Percentiles rank a stretch among this genome's conserved stretches.
Evolutionary conservation across 2,113 vertebrate species (phyloP).

Genomic region (Danio rerio): GRCz12tu NC_133187.1:38878501-38879000

Average conservation of each 20-base stretch:
- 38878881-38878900: constrained; percentile 26
- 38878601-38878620: not conserved
- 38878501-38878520: constrained; percentile 30
- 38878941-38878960: too few species aligned
- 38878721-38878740: not conserved
- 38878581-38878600: not conserved
- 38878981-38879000: too few species aligned
- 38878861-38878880: not conserved
- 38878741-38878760: not conserved
- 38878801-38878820: constrained; percentile 14
- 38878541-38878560: not conserved
- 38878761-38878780: not conserved
- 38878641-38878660: not conserved
- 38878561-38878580: not conserved
- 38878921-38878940: too few species aligned
- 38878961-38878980: too few species aligned
- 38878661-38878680: constrained; percentile 30
- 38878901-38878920: not conserved
- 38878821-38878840: constrained; percentile 17
- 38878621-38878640: constrained; percentile 8
- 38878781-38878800: constrained; percentile 7
- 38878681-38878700: not conserved
- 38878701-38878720: not conserved
- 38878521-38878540: not conserved
- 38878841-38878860: constrained; percentile 23